Conservation (phyloP, 2,888 invertebrate species). For the Acronicta psi region DNA sequence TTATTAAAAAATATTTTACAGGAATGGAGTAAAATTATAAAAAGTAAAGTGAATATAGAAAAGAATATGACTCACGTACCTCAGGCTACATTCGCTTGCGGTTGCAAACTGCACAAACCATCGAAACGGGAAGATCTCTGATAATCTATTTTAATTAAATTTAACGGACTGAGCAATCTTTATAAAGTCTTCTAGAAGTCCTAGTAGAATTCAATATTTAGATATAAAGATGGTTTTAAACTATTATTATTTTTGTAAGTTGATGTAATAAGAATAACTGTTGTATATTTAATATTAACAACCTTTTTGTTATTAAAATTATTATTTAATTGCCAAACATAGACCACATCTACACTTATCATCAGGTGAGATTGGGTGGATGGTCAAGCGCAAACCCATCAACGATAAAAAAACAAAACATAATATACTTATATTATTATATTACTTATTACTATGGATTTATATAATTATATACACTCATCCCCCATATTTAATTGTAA, state of each 20-base stretch:
- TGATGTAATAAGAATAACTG: constrained; percentile 23
- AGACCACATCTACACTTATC: too few species aligned
- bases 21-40: constrained; percentile 93
- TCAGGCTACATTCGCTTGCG: constrained; percentile 72
- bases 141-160: constrained; percentile 32
- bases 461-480: too few species aligned
- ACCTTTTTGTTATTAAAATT: not conserved
- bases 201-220: not conserved
- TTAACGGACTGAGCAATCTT: constrained; percentile 28
- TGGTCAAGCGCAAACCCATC: too few species aligned
- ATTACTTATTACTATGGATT: too few species aligned
- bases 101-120: constrained; percentile 60
- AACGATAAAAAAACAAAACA: too few species aligned
- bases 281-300: constrained; percentile 3
- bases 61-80: constrained; percentile 79
- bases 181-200: constrained; percentile 10
- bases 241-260: not conserved
- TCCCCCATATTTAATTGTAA: too few species aligned
- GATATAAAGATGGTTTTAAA: too few species aligned
- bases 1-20: constrained; percentile 67
- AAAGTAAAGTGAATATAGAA: constrained; percentile 74
- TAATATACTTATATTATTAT: too few species aligned
- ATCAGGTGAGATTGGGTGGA: too few species aligned
- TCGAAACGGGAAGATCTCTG: constrained; percentile 74
- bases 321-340: not conserved